Percentiles rank a stretch among this genome's conserved stretches.
Evolutionary conservation across 1,140 invertebrate species (phyloP).

Genomic region (Bombus cullumanus): DNA sequence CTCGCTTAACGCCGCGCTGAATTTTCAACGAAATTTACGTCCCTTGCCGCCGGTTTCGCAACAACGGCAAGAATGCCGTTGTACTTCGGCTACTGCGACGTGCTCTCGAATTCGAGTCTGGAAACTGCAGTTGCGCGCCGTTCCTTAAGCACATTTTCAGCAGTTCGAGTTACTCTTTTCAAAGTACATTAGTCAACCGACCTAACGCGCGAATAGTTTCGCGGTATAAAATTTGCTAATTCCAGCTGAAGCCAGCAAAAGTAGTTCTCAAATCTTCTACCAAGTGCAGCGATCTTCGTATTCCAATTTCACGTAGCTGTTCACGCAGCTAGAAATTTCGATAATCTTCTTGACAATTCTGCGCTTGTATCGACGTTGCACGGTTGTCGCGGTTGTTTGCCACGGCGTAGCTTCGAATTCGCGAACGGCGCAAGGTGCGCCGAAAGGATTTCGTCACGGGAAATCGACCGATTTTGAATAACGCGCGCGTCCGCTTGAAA

Average conservation of each 20-base stretch:
- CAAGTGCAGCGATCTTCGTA: fast-evolving
- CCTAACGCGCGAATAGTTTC: background rate
- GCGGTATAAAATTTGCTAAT: constrained; percentile 5
- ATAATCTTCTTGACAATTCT: fast-evolving
- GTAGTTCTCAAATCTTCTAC: background rate
- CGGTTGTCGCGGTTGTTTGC: too few relatives aligned
- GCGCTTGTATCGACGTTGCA: too few relatives aligned
- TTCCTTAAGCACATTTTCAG: constrained; percentile 6
- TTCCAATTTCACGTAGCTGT: too few relatives aligned
- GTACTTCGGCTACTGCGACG: background rate
- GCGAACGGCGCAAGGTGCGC: too few relatives aligned
- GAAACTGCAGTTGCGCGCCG: background rate
- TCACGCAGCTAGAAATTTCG: too few relatives aligned
- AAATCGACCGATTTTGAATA: too few relatives aligned
- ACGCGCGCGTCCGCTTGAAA: too few relatives aligned
- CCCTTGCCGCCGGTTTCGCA: background rate
- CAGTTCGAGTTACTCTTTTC: background rate
- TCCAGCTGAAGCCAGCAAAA: background rate
- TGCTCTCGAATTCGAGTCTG: background rate
- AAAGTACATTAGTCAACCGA: background rate
- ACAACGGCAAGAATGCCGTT: background rate
- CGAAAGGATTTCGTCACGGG: fast-evolving
- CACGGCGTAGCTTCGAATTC: too few relatives aligned
- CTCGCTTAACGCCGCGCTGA: too few relatives aligned
- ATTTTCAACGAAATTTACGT: background rate